Percentiles rank a stretch among this genome's conserved stretches.
phyloP scores from a whole-genome alignment of 1,140 invertebrate species.

The Drosophila subpulchrella region DNA sequence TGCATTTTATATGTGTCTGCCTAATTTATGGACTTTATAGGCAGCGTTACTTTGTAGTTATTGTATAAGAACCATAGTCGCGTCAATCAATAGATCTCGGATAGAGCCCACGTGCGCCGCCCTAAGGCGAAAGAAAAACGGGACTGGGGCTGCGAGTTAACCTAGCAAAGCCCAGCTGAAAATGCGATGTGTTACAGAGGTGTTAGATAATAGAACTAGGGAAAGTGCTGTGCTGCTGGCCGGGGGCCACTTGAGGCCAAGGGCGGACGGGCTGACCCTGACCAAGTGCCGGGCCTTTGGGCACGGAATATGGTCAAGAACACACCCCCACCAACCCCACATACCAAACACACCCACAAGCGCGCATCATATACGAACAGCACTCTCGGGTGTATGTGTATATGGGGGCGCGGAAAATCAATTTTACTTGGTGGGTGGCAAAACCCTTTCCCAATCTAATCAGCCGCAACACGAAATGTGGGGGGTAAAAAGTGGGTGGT shows the following conservation, averaged over 20 bases:
- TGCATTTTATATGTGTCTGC: no score
- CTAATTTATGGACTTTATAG: neutral
- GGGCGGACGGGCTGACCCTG: constrained; percentile 32
- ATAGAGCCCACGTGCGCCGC: constrained; percentile 25
- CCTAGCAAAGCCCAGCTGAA: constrained; percentile 36
- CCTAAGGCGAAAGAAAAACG: constrained; percentile 2
- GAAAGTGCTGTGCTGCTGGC: neutral
- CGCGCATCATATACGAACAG: neutral
- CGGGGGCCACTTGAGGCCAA: constrained; percentile 37
- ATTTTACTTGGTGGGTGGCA: constrained; percentile 42
- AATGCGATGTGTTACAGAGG: constrained; percentile 8
- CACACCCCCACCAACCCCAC: constrained; percentile 34
- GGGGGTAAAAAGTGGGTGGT: constrained; percentile 11
- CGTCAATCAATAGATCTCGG: constrained; percentile 35
- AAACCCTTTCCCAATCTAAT: constrained; percentile 29
- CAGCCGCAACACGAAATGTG: constrained; percentile 2
- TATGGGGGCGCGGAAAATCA: constrained; percentile 56
- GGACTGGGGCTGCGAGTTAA: constrained; percentile 12
- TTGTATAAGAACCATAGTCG: constrained; percentile 23
- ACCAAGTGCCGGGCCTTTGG: constrained; percentile 35
- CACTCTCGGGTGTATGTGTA: constrained; percentile 2
- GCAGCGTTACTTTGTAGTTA: no score
- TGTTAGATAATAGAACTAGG: constrained; percentile 41
- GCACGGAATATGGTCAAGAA: constrained; percentile 52
- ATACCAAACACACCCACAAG: constrained; percentile 8